Conservation (phyloP, 2,113 vertebrate genomes). For the Tragulus kanchil region DNA sequence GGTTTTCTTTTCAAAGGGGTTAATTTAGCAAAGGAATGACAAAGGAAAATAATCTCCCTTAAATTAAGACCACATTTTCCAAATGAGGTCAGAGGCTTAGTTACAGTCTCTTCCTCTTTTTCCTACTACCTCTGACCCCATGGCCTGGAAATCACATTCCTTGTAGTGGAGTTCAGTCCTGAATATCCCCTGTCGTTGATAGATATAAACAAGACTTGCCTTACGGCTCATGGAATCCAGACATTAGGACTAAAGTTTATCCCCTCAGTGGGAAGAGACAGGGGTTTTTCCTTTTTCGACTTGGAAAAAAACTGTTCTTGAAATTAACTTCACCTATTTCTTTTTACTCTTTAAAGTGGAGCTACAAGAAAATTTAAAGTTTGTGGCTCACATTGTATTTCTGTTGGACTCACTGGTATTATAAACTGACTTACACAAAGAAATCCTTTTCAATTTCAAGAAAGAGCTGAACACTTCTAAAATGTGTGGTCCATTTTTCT, state of each 20-base stretch:
- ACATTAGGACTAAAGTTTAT: background rate
- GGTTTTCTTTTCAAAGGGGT: background rate
- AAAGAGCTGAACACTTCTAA: background rate
- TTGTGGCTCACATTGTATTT: background rate
- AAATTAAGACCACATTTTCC: conserved; percentile 26
- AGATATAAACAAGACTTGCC: background rate
- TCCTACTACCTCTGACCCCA: background rate
- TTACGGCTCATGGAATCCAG: background rate
- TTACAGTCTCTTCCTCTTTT: background rate
- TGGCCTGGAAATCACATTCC: background rate
- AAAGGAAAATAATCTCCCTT: background rate
- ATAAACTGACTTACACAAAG: background rate
- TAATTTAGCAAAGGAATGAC: background rate
- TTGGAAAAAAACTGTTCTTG: background rate
- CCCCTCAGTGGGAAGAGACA: background rate
- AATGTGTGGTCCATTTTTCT: background rate
- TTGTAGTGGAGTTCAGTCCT: background rate
- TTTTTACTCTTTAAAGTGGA: background rate
- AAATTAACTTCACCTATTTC: conserved; percentile 39
- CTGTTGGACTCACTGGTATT: background rate
- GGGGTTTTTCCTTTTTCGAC: background rate
- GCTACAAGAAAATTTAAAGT: background rate
- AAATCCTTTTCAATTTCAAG: background rate
- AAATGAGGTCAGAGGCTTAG: background rate
- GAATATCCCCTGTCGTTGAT: background rate